Percentiles rank a stretch among this genome's conserved stretches.
Evolutionary conservation across 2,797 vertebrate species (phyloP).

Genomic region (Crenuchus spilurus): DNA sequence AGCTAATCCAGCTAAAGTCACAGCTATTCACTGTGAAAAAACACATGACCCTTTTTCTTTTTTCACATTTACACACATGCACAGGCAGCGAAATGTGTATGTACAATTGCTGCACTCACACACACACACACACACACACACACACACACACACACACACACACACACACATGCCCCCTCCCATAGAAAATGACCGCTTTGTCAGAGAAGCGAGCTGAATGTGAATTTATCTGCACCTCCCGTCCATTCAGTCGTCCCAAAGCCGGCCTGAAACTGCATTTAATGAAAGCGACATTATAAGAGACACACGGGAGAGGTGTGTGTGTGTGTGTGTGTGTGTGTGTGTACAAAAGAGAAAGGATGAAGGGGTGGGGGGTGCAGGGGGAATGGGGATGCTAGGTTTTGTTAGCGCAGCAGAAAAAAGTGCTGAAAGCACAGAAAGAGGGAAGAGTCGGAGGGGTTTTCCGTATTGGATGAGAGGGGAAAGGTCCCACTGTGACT

Average conservation of each 20-base stretch:
- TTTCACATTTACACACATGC: no score
- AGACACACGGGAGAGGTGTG: conserved; percentile 65
- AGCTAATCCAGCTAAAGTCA: conserved; percentile 41
- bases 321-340: conserved; percentile 38
- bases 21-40: background rate
- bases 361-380: conserved; percentile 45
- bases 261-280: conserved; percentile 68
- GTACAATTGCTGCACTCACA: background rate
- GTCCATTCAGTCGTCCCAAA: conserved; percentile 64
- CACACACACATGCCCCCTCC: conserved; percentile 4
- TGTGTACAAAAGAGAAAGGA: conserved; percentile 34
- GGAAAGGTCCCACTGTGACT: conserved; percentile 66
- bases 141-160: conserved; percentile 17
- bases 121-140: conserved; percentile 2
- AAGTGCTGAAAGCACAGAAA: conserved; percentile 81
- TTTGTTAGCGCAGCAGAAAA: conserved; percentile 79
- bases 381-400: conserved; percentile 69
- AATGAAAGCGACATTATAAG: conserved; percentile 76
- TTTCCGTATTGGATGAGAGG: conserved; percentile 52
- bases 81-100: no score
- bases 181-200: conserved; percentile 68
- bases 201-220: conserved; percentile 64
- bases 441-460: conserved; percentile 65
- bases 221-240: conserved; percentile 49
- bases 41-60: background rate